Conservation (phyloP, 2,888 invertebrate genomes). For the Dasysyrphus albostriatus region DNA sequence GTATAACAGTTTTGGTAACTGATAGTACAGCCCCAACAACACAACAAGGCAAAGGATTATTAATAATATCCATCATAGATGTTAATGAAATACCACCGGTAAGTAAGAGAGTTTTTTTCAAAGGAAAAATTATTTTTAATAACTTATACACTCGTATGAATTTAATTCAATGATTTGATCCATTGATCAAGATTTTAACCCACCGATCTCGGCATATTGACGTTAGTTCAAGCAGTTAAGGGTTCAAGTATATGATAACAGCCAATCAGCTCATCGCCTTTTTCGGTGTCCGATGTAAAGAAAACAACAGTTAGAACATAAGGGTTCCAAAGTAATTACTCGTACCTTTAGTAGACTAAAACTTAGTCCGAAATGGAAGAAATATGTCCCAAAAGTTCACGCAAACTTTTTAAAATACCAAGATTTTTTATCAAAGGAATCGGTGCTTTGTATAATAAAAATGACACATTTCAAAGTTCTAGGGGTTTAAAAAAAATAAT, state of each 20-base stretch:
- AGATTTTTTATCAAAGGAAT: not conserved
- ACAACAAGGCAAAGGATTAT: slow-evolving; percentile 89
- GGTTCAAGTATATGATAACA: too few relatives aligned
- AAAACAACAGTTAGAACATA: too few relatives aligned
- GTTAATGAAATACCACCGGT: slow-evolving; percentile 89
- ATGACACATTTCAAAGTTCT: not conserved
- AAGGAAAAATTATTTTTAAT: too few relatives aligned
- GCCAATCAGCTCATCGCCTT: too few relatives aligned
- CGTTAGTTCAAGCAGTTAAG: too few relatives aligned
- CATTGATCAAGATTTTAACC: too few relatives aligned
- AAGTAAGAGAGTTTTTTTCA: slow-evolving; percentile 67
- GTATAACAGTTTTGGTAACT: slow-evolving; percentile 90
- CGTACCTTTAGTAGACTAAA: not conserved
- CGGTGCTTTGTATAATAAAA: not conserved
- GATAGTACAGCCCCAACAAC: slow-evolving; percentile 91
- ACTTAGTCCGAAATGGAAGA: not conserved
- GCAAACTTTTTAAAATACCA: not conserved
- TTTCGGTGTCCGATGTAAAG: too few relatives aligned
- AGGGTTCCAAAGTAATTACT: too few relatives aligned
- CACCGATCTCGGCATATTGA: too few relatives aligned
- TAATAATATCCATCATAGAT: slow-evolving; percentile 89
- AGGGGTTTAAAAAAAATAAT: not conserved
- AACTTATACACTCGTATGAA: too few relatives aligned
- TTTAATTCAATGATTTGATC: too few relatives aligned
- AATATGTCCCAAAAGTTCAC: not conserved